Percentiles rank a stretch among this genome's conserved stretches.
Conservation (phyloP, 2,113 vertebrate species). For the Brachirus orientalis region DNA sequence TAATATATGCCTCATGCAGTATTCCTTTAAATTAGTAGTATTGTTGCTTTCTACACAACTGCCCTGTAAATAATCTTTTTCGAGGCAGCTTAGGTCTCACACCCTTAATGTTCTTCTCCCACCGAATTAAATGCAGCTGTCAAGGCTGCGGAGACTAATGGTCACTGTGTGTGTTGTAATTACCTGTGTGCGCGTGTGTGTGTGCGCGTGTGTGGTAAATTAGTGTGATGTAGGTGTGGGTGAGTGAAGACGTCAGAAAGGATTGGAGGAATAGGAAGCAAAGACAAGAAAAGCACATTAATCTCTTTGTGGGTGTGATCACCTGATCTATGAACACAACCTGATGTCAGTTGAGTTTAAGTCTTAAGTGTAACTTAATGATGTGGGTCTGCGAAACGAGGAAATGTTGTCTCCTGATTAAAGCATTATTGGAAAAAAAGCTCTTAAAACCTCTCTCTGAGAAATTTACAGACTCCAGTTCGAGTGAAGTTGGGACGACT, state of each 20-base stretch:
- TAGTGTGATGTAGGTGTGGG: conserved; percentile 1
- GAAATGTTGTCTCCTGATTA: conserved; percentile 13
- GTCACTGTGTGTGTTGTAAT: conserved; percentile 1
- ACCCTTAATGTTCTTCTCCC: conserved; percentile 4
- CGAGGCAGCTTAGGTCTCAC: conserved; percentile 2
- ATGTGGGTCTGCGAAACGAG: conserved; percentile 3
- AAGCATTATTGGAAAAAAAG: not conserved
- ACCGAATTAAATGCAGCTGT: conserved; percentile 14
- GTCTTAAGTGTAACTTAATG: not conserved
- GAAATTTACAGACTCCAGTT: not conserved
- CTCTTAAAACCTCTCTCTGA: not conserved
- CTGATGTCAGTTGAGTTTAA: conserved; percentile 4
- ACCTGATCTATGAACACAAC: not conserved
- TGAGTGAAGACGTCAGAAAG: conserved; percentile 8
- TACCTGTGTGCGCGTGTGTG: conserved; percentile 14
- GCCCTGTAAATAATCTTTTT: conserved; percentile 11
- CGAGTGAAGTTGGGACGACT: too few species aligned
- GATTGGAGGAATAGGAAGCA: conserved; percentile 13
- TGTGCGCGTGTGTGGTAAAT: conserved; percentile 4
- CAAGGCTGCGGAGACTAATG: conserved; percentile 7
- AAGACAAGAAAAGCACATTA: not conserved
- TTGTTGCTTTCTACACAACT: too few species aligned
- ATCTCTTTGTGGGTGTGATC: conserved; percentile 13
- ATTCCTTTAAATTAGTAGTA: too few species aligned
- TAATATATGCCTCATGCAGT: too few species aligned